Evolutionary conservation across 2,797 vertebrate species (phyloP).

Genomic region (Sebastes alutus): DNA sequence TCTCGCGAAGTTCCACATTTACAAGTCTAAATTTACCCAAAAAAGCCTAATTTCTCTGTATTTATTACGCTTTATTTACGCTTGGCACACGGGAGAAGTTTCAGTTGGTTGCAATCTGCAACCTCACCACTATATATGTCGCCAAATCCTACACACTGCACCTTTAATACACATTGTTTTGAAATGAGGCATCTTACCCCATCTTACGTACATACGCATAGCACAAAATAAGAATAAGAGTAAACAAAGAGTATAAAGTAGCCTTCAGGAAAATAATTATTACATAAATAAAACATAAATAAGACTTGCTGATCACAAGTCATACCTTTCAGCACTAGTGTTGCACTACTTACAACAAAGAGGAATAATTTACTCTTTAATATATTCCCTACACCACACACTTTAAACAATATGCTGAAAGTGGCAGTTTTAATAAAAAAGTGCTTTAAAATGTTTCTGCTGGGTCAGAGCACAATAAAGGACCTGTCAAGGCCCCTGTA

Average conservation of each 20-base stretch:
- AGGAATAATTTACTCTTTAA: neutral
- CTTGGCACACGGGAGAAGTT: too few relatives aligned
- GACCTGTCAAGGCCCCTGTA: neutral
- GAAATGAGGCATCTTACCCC: rapidly evolving
- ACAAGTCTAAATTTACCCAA: too few relatives aligned
- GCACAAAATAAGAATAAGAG: neutral
- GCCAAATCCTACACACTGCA: too few relatives aligned
- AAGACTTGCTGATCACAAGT: too few relatives aligned
- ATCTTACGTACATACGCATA: too few relatives aligned
- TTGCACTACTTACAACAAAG: neutral
- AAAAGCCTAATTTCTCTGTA: too few relatives aligned
- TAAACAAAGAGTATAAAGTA: neutral
- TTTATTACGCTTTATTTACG: too few relatives aligned
- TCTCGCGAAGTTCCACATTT: too few relatives aligned
- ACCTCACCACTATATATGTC: rapidly evolving
- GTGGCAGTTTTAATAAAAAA: neutral
- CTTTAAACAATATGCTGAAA: neutral
- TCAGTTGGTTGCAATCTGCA: too few relatives aligned
- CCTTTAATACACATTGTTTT: too few relatives aligned
- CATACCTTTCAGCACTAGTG: too few relatives aligned
- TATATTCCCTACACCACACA: neutral
- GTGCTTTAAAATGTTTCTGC: neutral
- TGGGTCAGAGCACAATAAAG: neutral
- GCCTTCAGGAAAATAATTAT: neutral
- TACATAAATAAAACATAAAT: neutral